phyloP scores from a whole-genome alignment of 1,140 invertebrate species.

The Atta cephalotes region DNA sequence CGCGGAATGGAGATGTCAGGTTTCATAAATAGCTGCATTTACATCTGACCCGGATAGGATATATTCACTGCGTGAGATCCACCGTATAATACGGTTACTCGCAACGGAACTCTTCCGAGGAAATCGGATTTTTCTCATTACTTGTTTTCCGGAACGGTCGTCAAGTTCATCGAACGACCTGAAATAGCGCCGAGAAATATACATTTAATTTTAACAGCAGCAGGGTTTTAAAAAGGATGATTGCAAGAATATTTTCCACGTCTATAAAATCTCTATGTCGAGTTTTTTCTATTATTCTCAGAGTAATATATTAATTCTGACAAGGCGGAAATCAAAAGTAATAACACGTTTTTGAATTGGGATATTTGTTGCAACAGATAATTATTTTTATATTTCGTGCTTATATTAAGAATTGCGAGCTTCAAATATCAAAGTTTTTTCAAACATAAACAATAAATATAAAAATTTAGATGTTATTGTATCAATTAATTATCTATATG shows the following conservation, averaged over 20 bases:
- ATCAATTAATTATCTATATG: too few relatives aligned
- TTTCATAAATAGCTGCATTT: conserved; percentile 71
- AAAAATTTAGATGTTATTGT: too few relatives aligned
- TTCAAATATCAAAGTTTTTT: too few relatives aligned
- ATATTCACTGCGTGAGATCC: conserved; percentile 51
- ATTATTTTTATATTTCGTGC: too few relatives aligned
- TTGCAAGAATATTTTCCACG: background rate
- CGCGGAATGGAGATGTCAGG: conserved; percentile 69
- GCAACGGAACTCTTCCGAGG: conserved; percentile 33
- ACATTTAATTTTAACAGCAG: background rate
- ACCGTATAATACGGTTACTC: conserved; percentile 52
- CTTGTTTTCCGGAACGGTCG: conserved; percentile 15
- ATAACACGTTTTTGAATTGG: too few relatives aligned
- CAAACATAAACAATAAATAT: too few relatives aligned
- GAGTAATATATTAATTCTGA: background rate
- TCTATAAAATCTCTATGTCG: background rate
- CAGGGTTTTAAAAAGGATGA: background rate
- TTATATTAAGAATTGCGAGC: too few relatives aligned
- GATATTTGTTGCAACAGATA: too few relatives aligned
- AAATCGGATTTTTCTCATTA: conserved; percentile 49
- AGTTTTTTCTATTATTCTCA: background rate
- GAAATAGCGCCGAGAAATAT: background rate
- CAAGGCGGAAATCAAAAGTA: too few relatives aligned
- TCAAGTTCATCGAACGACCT: conserved; percentile 33
- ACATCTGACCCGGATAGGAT: conserved; percentile 64